A percentile compares a stretch with the other conserved stretches of the same genome.
Conservation (phyloP, 2,113 vertebrate species). For the Lichenostomus cassidix region DNA sequence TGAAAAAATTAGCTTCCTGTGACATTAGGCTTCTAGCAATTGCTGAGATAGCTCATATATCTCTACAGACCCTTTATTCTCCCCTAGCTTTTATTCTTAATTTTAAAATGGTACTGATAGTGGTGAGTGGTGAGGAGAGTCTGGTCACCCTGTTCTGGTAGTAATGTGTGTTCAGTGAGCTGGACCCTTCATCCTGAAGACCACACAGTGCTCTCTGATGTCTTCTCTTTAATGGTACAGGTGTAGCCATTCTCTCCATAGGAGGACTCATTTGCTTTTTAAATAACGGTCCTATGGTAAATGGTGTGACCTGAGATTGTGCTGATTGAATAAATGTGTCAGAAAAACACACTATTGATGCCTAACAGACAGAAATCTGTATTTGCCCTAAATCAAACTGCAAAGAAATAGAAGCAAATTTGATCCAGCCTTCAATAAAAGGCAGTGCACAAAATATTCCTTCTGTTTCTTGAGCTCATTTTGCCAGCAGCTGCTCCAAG, state of each 20-base stretch:
- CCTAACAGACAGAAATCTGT: neutral
- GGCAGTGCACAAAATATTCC: neutral
- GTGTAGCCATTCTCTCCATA: neutral
- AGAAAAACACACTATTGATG: neutral
- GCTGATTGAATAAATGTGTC: neutral
- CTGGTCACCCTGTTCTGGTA: neutral
- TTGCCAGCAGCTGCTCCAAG: neutral
- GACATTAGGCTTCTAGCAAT: neutral
- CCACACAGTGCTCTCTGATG: neutral
- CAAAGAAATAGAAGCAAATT: neutral
- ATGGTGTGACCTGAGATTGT: neutral
- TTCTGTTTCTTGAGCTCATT: neutral
- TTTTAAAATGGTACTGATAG: neutral
- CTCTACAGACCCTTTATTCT: neutral
- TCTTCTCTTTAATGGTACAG: neutral
- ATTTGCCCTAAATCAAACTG: neutral
- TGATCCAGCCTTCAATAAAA: neutral
- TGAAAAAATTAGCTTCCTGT: neutral
- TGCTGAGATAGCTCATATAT: neutral
- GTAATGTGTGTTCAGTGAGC: neutral
- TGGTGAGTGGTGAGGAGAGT: neutral
- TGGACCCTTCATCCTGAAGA: neutral
- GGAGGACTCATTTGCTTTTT: neutral
- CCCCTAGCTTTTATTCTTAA: neutral
- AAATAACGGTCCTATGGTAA: neutral